Percentiles rank a stretch among this genome's conserved stretches.
Evolutionary conservation across 2,888 invertebrate species (phyloP).

Genomic region (Dendrolimus houi): DNA sequence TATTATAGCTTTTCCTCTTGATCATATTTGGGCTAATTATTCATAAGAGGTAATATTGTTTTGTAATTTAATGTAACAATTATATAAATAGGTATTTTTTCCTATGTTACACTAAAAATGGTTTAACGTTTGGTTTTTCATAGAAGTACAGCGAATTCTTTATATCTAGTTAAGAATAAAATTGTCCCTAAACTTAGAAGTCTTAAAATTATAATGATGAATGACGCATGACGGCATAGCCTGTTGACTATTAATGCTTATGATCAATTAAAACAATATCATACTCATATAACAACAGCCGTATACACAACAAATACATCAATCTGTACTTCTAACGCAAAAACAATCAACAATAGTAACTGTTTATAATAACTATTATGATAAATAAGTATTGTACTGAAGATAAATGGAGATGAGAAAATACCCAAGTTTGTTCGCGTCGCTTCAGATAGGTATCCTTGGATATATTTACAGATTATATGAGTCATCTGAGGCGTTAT

Average conservation of each 20-base stretch:
- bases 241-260: background rate
- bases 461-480: slow-evolving; percentile 27
- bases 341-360: background rate
- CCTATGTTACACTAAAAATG: too few relatives aligned
- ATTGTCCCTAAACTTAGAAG: background rate
- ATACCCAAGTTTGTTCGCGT: slow-evolving; percentile 5
- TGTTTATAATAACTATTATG: background rate
- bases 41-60: too few relatives aligned
- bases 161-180: background rate
- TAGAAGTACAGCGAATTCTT: too few relatives aligned
- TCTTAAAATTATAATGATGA: background rate
- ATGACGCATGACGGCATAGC: background rate
- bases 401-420: slow-evolving; percentile 2
- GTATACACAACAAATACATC: background rate
- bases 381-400: background rate
- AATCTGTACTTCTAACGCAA: background rate
- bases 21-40: too few relatives aligned
- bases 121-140: too few relatives aligned
- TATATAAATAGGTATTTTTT: too few relatives aligned
- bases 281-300: background rate
- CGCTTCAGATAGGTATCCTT: slow-evolving; percentile 14
- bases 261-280: background rate
- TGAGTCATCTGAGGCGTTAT: slow-evolving; percentile 26
- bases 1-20: too few relatives aligned
- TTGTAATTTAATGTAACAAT: too few relatives aligned